These are phyloP conservation scores for Phalacrocorax aristotelis DNA, from an alignment of 2,113 vertebrate genomes.

Conservation along the genomic window DNA sequence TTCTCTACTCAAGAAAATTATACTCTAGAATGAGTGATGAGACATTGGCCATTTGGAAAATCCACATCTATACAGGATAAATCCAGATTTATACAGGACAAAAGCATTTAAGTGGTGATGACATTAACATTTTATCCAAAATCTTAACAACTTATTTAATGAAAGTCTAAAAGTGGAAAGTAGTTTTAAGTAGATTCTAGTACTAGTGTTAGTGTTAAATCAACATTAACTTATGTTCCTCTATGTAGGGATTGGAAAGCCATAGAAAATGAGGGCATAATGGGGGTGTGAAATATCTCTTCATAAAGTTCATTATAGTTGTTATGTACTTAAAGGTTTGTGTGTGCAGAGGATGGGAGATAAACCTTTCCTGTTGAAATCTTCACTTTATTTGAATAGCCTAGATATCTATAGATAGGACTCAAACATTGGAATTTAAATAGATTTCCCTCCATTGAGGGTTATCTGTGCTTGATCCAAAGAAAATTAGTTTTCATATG, in stretches of 20 bases:
- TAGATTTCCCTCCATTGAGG: not conserved
- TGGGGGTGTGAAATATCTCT: not conserved
- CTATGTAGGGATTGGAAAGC: not conserved
- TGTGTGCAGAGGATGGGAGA: not conserved
- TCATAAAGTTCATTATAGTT: not conserved
- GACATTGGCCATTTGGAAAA: not conserved
- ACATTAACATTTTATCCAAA: conserved; percentile 1
- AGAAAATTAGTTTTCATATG: not conserved
- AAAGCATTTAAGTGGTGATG: not conserved
- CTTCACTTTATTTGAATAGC: not conserved
- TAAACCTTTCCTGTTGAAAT: not conserved
- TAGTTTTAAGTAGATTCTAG: not conserved
- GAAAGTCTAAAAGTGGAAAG: not conserved
- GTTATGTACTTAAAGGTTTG: not conserved
- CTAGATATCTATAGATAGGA: not conserved
- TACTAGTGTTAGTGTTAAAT: not conserved
- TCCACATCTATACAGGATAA: not conserved
- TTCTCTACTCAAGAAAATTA: not conserved
- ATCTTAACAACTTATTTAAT: not conserved
- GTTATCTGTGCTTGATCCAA: not conserved
- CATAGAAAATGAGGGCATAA: not conserved
- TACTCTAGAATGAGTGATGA: not conserved
- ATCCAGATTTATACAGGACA: not conserved
- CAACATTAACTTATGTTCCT: not conserved
- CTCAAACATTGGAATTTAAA: not conserved